Conservation (phyloP, 2,797 vertebrate species). For the Petrocephalus sullivani region DNA sequence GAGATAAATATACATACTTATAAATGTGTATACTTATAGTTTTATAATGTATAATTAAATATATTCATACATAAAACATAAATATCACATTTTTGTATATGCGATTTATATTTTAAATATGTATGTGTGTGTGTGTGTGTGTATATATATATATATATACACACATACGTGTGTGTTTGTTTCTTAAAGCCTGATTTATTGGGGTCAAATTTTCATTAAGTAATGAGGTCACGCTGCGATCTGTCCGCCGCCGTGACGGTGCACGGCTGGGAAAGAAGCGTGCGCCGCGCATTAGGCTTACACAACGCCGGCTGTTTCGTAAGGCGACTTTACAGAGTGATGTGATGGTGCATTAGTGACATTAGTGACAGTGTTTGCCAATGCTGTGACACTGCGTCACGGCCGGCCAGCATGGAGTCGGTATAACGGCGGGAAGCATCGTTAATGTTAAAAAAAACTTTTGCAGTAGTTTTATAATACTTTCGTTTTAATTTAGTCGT, state of each 20-base stretch:
- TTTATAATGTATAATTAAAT: background rate
- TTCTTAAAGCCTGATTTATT: background rate
- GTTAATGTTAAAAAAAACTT: background rate
- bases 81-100: background rate
- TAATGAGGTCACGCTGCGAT: background rate
- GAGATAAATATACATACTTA: background rate
- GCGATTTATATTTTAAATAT: background rate
- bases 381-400: constrained; percentile 27
- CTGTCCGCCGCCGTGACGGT: background rate
- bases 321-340: constrained; percentile 20
- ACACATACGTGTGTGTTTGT: too few relatives aligned
- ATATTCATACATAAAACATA: background rate
- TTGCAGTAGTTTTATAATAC: background rate
- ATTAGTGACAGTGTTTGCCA: constrained; percentile 19
- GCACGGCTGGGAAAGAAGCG: background rate
- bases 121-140: too few relatives aligned
- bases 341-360: constrained; percentile 8
- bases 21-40: background rate
- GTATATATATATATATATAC: background rate
- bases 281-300: constrained; percentile 28
- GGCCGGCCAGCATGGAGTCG: background rate
- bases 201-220: constrained; percentile 10
- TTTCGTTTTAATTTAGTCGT: background rate
- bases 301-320: constrained; percentile 32
- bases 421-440: background rate